Evolutionary conservation across 2,888 invertebrate genomes (phyloP).

Genomic region (Idaea biselata): DNA sequence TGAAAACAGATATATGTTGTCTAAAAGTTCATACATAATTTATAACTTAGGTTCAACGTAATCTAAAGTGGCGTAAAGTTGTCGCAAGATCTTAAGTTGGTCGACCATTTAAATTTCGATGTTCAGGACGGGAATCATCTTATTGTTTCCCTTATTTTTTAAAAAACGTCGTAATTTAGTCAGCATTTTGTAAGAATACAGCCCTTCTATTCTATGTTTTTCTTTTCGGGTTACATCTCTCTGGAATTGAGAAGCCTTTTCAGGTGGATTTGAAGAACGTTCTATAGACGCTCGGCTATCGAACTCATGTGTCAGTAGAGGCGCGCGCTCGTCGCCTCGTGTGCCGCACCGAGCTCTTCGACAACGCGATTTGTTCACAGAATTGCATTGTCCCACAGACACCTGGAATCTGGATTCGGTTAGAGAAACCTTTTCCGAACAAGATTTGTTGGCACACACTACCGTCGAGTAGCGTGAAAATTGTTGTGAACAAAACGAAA

Average conservation of each 20-base stretch:
- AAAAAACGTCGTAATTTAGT: no score
- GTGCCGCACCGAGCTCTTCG: conserved; percentile 27
- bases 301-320: conserved; percentile 9
- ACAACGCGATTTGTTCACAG: conserved; percentile 62
- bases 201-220: no score
- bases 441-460: conserved; percentile 48
- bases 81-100: no score
- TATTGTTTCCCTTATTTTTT: no score
- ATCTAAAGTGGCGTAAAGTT: no score
- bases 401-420: conserved; percentile 73
- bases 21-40: background rate
- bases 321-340: conserved; percentile 13
- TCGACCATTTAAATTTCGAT: no score
- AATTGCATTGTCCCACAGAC: conserved; percentile 71
- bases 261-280: background rate
- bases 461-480: conserved; percentile 10
- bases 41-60: background rate
- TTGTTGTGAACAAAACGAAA: conserved; percentile 20
- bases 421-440: conserved; percentile 50
- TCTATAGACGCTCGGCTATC: background rate
- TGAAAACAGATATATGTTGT: background rate
- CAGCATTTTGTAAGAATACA: no score
- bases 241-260: background rate
- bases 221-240: no score
- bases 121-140: no score